A percentile compares a stretch with the other conserved stretches of the same genome.
phyloP scores from a whole-genome alignment of 1,140 invertebrate genomes.

The Schlechtendalia chinensis region DNA sequence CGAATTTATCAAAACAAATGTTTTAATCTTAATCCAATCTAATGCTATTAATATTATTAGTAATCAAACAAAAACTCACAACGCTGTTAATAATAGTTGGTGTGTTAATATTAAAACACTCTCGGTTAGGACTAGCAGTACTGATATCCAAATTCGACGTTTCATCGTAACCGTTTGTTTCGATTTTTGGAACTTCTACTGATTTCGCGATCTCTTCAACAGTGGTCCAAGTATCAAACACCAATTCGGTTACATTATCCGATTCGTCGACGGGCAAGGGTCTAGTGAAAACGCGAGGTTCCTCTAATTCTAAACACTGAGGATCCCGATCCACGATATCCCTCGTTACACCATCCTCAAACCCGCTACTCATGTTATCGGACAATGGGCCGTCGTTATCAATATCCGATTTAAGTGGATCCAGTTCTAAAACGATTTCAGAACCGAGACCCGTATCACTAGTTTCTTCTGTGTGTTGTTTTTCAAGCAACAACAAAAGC shows the following conservation, averaged over 20 bases:
- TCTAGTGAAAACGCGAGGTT: constrained; percentile 33
- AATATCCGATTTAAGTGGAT: background rate
- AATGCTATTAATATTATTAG: background rate
- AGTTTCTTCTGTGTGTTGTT: constrained; percentile 31
- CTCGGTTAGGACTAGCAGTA: constrained; percentile 4
- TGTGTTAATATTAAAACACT: constrained; percentile 42
- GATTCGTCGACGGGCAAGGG: background rate
- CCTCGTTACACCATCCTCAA: background rate
- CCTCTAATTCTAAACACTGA: background rate
- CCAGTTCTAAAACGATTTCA: background rate
- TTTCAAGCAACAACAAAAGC: constrained; percentile 12
- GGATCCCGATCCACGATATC: background rate
- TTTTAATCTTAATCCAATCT: background rate
- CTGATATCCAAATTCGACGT: background rate
- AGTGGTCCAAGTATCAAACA: constrained; percentile 42
- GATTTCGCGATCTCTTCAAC: background rate
- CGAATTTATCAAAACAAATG: background rate
- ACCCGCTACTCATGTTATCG: constrained; percentile 16
- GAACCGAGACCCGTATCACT: constrained; percentile 1
- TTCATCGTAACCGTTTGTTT: background rate
- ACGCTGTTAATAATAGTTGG: constrained; percentile 25
- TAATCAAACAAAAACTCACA: constrained; percentile 45
- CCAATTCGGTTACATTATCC: constrained; percentile 42
- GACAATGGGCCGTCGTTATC: constrained; percentile 11
- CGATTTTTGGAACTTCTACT: background rate